Base-by-base conservation (phyloP, 1,140 invertebrate genomes). In the Danaus plexippus region DNA sequence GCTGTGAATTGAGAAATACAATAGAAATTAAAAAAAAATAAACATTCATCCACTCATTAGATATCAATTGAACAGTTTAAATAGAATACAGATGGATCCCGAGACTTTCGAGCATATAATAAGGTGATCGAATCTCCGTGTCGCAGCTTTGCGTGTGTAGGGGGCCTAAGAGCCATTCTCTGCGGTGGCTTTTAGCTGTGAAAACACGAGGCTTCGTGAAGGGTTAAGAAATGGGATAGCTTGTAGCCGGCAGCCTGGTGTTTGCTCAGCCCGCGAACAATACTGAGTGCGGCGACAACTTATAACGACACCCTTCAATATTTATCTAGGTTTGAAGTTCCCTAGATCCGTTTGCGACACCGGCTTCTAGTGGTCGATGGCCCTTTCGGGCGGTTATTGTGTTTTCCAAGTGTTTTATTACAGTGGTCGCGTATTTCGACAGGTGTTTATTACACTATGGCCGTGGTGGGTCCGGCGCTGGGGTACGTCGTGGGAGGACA, bases 361-460 rank as follows among this genome's bases (percentile, higher is more conserved):
- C 15, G 15, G 15, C 15, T 3, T 2, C 22, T 32, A 32, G 22
- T 32, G 22, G 22, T 32, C 22, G 22, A 32, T 32, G 22, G 22
- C 5, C 22, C 7, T 32, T 32, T 32, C 7, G 7, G 4, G 15
- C 15, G 15, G 4, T 32, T 32, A 32, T 9, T 7, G 11, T 45
- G 43, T n/a, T n/a, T 45, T n/a, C 9, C 11, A 45, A 45, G 12
- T 45, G 12, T 45, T 9, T 45, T 9, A n/a, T 11, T 45, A 45
- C 9, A 45, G 43, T 45, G 1, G 12, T 45, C 43, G 18, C 54
- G 47, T 69, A 59, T 62, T 67, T 68, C 88, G 87, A 11, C 84
- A 92, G 94, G 93, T 73, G 90, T 94, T 66, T 94, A 91, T 73
- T 95, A 94, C 72, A 92, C 93, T 10, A 94, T 94, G 89, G 92